Percentiles rank a stretch among this genome's conserved stretches.
Evolutionary conservation across 1,140 invertebrate genomes (phyloP).

Genomic region (Plodia interpunctella): DNA sequence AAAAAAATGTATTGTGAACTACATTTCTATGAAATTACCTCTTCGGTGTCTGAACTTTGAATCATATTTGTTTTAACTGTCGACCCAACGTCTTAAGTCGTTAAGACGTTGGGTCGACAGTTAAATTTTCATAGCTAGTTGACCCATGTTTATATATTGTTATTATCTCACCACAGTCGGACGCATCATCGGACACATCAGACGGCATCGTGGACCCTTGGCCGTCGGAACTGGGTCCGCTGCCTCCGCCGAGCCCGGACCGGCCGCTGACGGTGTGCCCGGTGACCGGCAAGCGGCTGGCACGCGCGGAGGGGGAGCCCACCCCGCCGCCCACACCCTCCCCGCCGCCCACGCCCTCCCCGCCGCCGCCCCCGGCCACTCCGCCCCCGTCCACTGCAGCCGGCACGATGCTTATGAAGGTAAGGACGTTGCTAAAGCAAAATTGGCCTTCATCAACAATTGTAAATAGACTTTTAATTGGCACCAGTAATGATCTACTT

Average conservation of each 20-base stretch:
- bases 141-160: too few relatives aligned
- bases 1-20: too few relatives aligned
- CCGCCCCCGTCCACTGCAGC: conserved; percentile 26
- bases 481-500: too few relatives aligned
- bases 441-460: too few relatives aligned
- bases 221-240: conserved; percentile 77
- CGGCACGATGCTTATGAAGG: conserved; percentile 62
- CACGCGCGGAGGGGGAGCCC: conserved; percentile 82
- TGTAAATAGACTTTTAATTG: too few relatives aligned
- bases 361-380: conserved; percentile 30
- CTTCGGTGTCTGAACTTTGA: too few relatives aligned
- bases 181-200: conserved; percentile 76
- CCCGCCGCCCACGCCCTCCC: conserved; percentile 52
- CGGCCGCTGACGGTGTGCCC: conserved; percentile 83
- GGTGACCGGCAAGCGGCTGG: conserved; percentile 82
- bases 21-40: too few relatives aligned
- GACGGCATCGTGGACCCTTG: conserved; percentile 79
- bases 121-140: too few relatives aligned
- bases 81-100: too few relatives aligned
- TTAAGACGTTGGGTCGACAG: too few relatives aligned
- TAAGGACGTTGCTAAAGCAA: conserved; percentile 14
- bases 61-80: too few relatives aligned
- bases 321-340: conserved; percentile 70
- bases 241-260: conserved; percentile 81
- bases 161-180: conserved; percentile 31